Base-by-base conservation (phyloP, 1,140 invertebrate genomes). In the Calliphora vicina region DNA sequence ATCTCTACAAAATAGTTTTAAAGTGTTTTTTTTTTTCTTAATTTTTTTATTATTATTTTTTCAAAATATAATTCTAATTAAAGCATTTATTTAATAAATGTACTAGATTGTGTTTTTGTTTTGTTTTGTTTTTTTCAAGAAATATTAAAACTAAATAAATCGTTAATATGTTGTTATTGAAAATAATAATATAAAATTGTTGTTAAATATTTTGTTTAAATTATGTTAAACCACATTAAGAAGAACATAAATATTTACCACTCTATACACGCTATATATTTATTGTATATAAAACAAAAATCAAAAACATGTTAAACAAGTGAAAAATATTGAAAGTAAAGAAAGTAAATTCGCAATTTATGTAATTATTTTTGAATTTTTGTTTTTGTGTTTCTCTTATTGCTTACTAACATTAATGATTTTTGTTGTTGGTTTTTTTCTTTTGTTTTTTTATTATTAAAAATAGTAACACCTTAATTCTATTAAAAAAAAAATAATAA, bases 401-500 rank as follows among this genome's bases (percentile, higher is more conserved):
- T 78, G 35, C n/a, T 78, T 78, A 67, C 61, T 67, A 67, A 20
- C 61, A 23, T 67, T 67, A 67, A 67, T 67, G 61, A 20, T 23
- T 78, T 35, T 27, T 76, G 29, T 76, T 76, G 13, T 29, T 8
- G 29, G 17, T 42, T 35, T 20, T 42, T 35, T 74, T 35, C 13
- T 27, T 73, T 74, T n/a, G 1, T 76, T 76, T 35, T 76, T 76
- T 20, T 35, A 35, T 76, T 76, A 78, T 42, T 78, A 78, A 78
- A 45, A 43, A 78, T 78, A 43, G 61, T 78, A 78, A 78, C 35
- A 78, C 20, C 74, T 78, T 78, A 76, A 76, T 35, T 76, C 73
- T 76, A 76, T 57, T 17, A 35, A 76, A 76, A 76, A n/a, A 73
- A 76, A 42, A 76, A 29, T 35, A 35, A 76, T 35, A 76, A 76